Base-by-base conservation (phyloP, 1,140 invertebrate genomes). In the Nephotettix cincticeps region DNA sequence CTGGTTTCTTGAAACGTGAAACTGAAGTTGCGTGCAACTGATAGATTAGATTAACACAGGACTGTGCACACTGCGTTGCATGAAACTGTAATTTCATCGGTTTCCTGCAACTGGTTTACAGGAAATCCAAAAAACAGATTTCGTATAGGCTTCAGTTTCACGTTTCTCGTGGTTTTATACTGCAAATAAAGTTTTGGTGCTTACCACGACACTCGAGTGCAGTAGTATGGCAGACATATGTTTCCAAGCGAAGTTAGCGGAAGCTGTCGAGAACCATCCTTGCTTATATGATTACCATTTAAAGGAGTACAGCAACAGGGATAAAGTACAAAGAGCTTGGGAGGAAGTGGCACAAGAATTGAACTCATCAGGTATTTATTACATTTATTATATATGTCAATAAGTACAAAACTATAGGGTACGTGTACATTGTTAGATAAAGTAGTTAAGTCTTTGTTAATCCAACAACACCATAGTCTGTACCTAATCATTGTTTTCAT, bases 221-320 rank as follows among this genome's bases (percentile, higher is more conserved):
- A 36, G 32, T 36, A 36, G 32, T 64, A 64, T 64, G 61, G 27
- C 61, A 28, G 61, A 29, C n/a, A 64, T 64, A 1, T 64, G 25
- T 25, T 64, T 64, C 25, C 61, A 64, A 64, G 61, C 11, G 61
- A 64, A 64, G 61, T 28, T 64, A 30, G 61, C 61, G 11, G 61
- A 64, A 28, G 61, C 61, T 19, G 61, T 64, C 11, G 61, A 64
- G 27, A 64, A 64, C n/a, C 61, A 30, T n/a, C 61, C 61, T 6
- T 23, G 19, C 32, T 23, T 67, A 11, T 67, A 67, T 40, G 32
- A 67, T 40, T 67, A 47, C 32, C 6, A 67, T 17, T 30, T 67
- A 27, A 68, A 68, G 43, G 67, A 47, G 27, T 51, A 47, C 43
- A 68, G 36, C 67, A 68, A 68, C 45, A 68, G 67, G 67, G 67